These are phyloP conservation scores for Leistus spinibarbis DNA, from an alignment of 2,888 invertebrate species.

Conservation along the genomic window DNA sequence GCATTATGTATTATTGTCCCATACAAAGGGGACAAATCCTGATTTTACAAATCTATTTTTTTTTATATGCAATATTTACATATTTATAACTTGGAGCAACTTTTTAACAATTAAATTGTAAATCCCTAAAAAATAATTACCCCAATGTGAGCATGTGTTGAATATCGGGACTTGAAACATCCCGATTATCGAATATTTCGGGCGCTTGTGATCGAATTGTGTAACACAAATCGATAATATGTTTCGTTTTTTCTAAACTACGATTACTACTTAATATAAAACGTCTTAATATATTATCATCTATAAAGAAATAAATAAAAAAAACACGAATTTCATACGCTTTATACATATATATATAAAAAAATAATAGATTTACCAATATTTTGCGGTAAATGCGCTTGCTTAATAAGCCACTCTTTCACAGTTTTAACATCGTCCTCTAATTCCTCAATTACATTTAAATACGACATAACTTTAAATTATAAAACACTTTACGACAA, in stretches of 20 bases:
- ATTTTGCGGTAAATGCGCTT: constrained; percentile 70
- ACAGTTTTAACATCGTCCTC: constrained; percentile 59
- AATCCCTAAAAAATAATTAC: constrained; percentile 55
- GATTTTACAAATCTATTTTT: too few species aligned
- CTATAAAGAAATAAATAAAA: constrained; percentile 53
- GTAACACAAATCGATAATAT: constrained; percentile 57
- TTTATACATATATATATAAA: constrained; percentile 7
- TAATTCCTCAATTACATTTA: constrained; percentile 27
- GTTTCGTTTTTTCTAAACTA: constrained; percentile 65
- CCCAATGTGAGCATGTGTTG: constrained; percentile 62
- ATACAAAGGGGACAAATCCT: too few species aligned
- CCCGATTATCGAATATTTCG: constrained; percentile 66
- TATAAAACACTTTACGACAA: too few species aligned
- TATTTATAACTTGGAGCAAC: neutral
- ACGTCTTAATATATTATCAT: constrained; percentile 62
- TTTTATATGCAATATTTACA: too few species aligned
- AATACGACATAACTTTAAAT: neutral
- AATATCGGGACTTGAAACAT: constrained; percentile 62
- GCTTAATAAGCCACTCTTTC: constrained; percentile 66
- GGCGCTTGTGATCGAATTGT: constrained; percentile 65
- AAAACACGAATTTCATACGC: neutral
- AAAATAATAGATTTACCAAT: constrained; percentile 60
- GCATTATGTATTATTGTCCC: neutral
- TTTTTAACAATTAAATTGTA: neutral
- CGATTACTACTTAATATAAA: constrained; percentile 63